Base-by-base conservation (phyloP, 2,797 vertebrate species). In the Amblyopsis hoosieri region DNA sequence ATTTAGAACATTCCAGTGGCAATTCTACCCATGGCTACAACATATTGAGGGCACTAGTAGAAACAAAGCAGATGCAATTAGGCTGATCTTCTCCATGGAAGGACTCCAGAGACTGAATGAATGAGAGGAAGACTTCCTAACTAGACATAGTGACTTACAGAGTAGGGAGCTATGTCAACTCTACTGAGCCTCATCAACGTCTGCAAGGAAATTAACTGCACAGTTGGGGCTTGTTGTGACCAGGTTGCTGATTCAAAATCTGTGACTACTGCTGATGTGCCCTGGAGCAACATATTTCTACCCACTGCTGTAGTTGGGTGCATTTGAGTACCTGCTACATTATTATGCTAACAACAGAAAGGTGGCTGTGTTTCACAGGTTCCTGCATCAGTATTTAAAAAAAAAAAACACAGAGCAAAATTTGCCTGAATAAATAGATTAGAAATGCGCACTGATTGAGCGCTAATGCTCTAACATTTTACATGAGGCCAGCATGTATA, bases 321-420 rank as follows among this genome's bases (percentile, higher is more conserved):
- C 23, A 29, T 29, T 29, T 29, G 23, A 29, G 23, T 29, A 29
- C 3, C 23, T 29, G 23, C 52, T 68, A 67, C 60, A 56, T 37
- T 19, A 60, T 52, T 37, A 33, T 60, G 60, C 58, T 57, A 67
- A 62, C 29, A 11, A 51, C 29, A 13, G 23, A 72, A 2, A 45
- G 52, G 17, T 51, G 51, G 17, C 29, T 55, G 13, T 45, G 45
- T 8, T 53, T 15, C 8, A 19, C 23, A 12, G 58, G 69, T 65
- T 77, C 63, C 67, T 76, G 79, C 79, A 66, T 79, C 54, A 76
- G 76, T 63, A 64, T 59, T 3, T 3, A 23, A 23, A 23, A 3
- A 3, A 3, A 23, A 23, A 23, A 23, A 23, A 23, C 0, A 23
- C 3, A 23, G 0, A 23, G 23, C 23, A 23, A 23, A 23, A 23